phyloP scores from a whole-genome alignment of 1,140 invertebrate genomes.

The Anastrepha obliqua region DNA sequence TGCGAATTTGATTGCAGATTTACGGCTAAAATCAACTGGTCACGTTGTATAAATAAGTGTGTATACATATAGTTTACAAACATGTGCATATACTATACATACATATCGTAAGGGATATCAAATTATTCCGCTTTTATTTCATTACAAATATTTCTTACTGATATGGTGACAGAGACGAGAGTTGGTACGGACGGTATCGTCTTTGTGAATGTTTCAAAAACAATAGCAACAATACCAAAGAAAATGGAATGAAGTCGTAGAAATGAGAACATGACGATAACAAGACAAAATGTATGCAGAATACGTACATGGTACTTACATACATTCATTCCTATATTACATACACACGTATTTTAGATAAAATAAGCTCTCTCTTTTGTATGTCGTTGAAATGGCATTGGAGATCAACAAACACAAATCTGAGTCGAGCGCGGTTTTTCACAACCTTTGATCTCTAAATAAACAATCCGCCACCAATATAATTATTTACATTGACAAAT shows the following conservation, averaged over 20 bases:
- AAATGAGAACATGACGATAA: neutral
- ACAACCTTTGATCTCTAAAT: too few species aligned
- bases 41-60: neutral
- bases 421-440: too few species aligned
- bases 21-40: neutral
- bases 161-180: neutral
- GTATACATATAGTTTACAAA: neutral
- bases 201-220: neutral
- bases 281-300: neutral
- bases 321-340: too few species aligned
- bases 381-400: too few species aligned
- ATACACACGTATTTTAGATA: too few species aligned
- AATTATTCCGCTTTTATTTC: slow-evolving; percentile 1
- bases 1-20: neutral
- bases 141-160: slow-evolving; percentile 18
- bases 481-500: too few species aligned
- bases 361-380: too few species aligned
- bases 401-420: too few species aligned
- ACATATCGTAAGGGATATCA: neutral
- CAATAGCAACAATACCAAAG: neutral
- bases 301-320: neutral
- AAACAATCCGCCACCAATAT: too few species aligned
- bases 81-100: neutral
- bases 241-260: neutral
- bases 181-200: neutral